Conservation (phyloP, 2,113 vertebrate species). For the Clarias magur region DNA sequence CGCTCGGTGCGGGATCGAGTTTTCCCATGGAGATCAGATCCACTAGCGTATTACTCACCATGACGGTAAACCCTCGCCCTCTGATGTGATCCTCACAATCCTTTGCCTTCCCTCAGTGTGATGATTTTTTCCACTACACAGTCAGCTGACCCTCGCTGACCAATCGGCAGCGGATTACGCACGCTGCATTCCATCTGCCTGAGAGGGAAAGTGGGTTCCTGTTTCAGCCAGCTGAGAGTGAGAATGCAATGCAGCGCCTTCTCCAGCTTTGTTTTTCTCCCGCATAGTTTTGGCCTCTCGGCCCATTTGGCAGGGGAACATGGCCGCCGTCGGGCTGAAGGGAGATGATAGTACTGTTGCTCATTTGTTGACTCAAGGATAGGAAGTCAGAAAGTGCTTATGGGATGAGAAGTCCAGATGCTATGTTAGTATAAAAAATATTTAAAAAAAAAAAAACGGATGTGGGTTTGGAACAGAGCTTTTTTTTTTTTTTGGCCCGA, state of each 20-base stretch:
- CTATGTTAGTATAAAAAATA: not conserved
- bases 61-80: constrained; percentile 28
- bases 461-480: constrained; percentile 38
- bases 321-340: not conserved
- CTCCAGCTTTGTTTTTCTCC: not conserved
- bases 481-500: not conserved
- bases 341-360: constrained; percentile 2
- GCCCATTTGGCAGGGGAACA: constrained; percentile 10
- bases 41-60: constrained; percentile 24
- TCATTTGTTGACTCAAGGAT: constrained; percentile 30
- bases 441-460: constrained; percentile 30
- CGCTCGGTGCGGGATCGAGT: not conserved
- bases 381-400: not conserved
- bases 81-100: constrained; percentile 6
- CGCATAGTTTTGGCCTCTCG: not conserved
- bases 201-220: constrained; percentile 32
- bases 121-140: not conserved
- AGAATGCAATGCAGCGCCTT: constrained; percentile 15
- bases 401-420: constrained; percentile 13
- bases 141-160: constrained; percentile 44
- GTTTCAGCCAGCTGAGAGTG: constrained; percentile 40
- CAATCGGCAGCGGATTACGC: constrained; percentile 30
- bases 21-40: constrained; percentile 2
- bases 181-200: constrained; percentile 34
- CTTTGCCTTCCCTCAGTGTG: not conserved